phyloP scores from a whole-genome alignment of 2,113 vertebrate species.

The Corvus moneduloides region DNA sequence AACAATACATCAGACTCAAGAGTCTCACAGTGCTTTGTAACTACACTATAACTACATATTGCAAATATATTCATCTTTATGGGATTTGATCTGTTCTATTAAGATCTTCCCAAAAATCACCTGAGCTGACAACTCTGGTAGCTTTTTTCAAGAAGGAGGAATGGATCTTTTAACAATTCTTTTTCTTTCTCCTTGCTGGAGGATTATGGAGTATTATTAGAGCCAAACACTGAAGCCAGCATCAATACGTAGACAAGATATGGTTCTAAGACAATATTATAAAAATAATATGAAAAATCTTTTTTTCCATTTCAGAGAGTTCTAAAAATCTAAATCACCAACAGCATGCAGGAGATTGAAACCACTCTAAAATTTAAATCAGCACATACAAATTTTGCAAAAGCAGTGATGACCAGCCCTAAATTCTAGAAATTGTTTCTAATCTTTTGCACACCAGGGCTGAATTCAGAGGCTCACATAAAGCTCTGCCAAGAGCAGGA shows the following conservation, averaged over 20 bases:
- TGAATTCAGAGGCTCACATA: neutral
- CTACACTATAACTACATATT: neutral
- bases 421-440: neutral
- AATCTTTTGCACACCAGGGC: neutral
- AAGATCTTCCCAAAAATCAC: conserved; percentile 20
- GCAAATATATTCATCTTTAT: conserved; percentile 6
- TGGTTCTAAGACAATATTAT: neutral
- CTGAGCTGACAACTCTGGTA: neutral
- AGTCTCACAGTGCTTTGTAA: conserved; percentile 14
- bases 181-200: neutral
- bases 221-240: neutral
- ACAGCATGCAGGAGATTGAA: neutral
- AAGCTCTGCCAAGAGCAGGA: neutral
- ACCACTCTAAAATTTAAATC: neutral
- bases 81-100: neutral
- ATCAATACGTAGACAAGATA: neutral
- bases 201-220: neutral
- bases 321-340: neutral
- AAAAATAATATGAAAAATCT: neutral
- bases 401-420: neutral
- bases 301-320: neutral
- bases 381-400: neutral
- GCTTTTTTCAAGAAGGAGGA: neutral
- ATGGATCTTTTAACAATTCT: neutral
- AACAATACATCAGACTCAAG: neutral